Conservation (phyloP, 2,888 invertebrate species). For the Drosophila parthenogenetica region DNA sequence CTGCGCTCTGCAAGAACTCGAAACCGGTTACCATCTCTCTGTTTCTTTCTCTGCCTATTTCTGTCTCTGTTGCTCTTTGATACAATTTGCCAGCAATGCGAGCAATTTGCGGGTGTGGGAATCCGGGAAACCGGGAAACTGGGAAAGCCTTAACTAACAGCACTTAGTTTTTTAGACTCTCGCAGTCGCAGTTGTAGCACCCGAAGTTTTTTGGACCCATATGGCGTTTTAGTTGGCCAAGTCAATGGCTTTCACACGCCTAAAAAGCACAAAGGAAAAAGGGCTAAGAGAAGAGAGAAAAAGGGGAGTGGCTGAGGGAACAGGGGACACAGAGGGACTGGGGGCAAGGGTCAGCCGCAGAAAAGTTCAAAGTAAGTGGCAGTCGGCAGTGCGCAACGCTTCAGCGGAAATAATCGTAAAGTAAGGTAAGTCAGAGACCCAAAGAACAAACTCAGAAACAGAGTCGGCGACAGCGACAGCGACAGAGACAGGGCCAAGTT, state of each 20-base stretch:
- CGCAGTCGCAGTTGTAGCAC: conserved; percentile 1
- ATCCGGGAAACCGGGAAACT: conserved; percentile 28
- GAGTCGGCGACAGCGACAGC: conserved; percentile 30
- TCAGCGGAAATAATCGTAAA: conserved; percentile 80
- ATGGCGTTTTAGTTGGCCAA: conserved; percentile 30
- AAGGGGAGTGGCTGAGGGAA: not conserved
- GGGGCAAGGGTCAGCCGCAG: conserved; percentile 47
- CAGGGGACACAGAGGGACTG: not conserved
- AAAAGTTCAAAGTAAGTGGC: conserved; percentile 74
- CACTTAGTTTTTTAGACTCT: conserved; percentile 11
- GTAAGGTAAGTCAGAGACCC: conserved; percentile 58
- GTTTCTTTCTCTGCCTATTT: conserved; percentile 1
- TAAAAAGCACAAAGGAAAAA: conserved; percentile 37
- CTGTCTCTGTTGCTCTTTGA: conserved; percentile 47
- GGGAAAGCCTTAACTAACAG: conserved; percentile 31
- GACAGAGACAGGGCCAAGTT: conserved; percentile 29
- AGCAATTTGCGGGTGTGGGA: conserved; percentile 61
- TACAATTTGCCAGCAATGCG: conserved; percentile 66
- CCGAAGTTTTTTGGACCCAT: conserved; percentile 26
- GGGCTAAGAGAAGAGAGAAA: not conserved
- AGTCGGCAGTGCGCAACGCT: conserved; percentile 70
- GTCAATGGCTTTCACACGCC: conserved; percentile 75
- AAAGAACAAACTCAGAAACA: conserved; percentile 28
- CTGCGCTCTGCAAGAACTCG: conserved; percentile 25
- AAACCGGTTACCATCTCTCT: conserved; percentile 56